phyloP scores from a whole-genome alignment of 1,140 invertebrate genomes.

The Drosophila ficusphila region DNA sequence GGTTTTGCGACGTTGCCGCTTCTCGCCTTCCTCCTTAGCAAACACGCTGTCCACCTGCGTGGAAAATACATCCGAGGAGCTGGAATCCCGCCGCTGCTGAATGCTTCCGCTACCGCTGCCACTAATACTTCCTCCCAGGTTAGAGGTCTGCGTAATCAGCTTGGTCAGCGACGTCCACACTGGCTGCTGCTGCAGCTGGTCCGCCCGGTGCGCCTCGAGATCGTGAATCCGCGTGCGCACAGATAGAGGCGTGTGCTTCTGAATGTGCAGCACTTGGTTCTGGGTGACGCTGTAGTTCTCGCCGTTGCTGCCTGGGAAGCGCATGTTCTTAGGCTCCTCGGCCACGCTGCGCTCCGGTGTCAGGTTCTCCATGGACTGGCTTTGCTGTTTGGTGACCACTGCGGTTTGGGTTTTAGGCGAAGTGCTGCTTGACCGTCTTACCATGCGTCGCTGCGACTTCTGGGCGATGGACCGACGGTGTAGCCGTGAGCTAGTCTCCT shows the following conservation, averaged over 20 bases:
- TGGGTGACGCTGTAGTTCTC: conserved; percentile 94
- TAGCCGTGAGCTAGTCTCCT: conserved; percentile 44
- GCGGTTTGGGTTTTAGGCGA: conserved; percentile 79
- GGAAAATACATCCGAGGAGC: conserved; percentile 88
- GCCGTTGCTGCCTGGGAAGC: conserved; percentile 93
- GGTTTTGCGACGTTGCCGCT: conserved; percentile 73
- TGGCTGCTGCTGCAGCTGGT: conserved; percentile 61
- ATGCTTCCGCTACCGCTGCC: background rate
- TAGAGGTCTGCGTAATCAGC: conserved; percentile 76
- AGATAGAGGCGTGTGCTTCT: conserved; percentile 85
- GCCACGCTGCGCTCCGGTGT: conserved; percentile 84
- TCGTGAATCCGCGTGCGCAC: conserved; percentile 78
- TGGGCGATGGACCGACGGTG: conserved; percentile 69
- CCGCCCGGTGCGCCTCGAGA: conserved; percentile 72
- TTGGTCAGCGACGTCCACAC: conserved; percentile 86
- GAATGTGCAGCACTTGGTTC: conserved; percentile 93
- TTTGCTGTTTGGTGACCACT: conserved; percentile 78
- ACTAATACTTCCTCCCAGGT: conserved; percentile 18
- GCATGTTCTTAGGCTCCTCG: conserved; percentile 88
- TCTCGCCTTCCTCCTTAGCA: conserved; percentile 87
- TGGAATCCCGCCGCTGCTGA: conserved; percentile 44
- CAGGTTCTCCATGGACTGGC: conserved; percentile 87
- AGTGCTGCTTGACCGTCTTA: conserved; percentile 82
- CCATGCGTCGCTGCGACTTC: conserved; percentile 63
- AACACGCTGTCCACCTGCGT: conserved; percentile 89